Base-by-base conservation (phyloP, 2,888 invertebrate genomes). In the Drosophila conformis region DNA sequence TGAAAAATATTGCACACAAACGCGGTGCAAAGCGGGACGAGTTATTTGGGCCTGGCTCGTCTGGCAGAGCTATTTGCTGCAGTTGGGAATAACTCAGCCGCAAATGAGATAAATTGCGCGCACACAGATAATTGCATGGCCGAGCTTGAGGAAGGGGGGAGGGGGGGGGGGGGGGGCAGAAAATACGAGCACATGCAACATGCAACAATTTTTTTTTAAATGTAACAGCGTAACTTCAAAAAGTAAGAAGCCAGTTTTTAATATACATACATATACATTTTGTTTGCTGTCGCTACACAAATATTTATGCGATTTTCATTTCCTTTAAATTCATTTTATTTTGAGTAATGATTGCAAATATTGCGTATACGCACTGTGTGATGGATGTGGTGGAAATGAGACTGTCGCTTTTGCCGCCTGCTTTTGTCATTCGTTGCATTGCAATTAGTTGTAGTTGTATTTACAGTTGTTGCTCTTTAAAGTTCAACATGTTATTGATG, bases 31-130 rank as follows among this genome's bases (percentile, higher is more conserved):
- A 3, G 4, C 15, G 69, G 18, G 11, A 13, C 46, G 46, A 25
- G 46, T 25, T 46, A 25, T 42, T 21, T 15, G 54, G 35, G 7
- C n/a, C 8, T n/a, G 72, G 21, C 48, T 49, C 56, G 53, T 42
- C 52, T 65, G 64, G 54, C 63, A 51, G 70, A 68, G 86, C 75
- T 86, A 87, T 87, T 82, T 80, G 88, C 85, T 78, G 88, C 86
- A 82, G 88, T 82, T 77, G 90, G 81, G 90, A 90, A 90, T 90
- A 91, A 90, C 86, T 91, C 90, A 91, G 90, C 91, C 90, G 83
- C 91, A 91, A 91, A 91, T 89, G 91, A 91, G 91, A 91, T 91
- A 91, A 91, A 91, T 87, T 89, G 87, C 78, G 77, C 83, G 81
- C 80, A 87, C 77, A 78, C 80, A 88, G 83, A 91, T 91, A 90